Conservation (phyloP, 2,888 invertebrate species). For the Heliconius aoede region DNA sequence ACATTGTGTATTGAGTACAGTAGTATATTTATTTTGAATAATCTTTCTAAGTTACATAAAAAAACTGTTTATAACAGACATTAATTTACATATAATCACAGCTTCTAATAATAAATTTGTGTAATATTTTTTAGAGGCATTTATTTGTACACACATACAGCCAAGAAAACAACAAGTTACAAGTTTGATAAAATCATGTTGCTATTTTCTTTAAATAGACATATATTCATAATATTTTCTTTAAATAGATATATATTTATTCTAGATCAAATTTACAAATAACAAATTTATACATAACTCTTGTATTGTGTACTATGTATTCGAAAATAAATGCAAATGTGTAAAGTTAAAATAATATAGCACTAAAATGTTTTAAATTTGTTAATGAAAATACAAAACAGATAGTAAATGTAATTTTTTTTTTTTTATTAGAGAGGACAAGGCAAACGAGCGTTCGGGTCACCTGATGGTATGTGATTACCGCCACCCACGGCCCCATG, state of each 20-base stretch:
- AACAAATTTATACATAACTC: too few species aligned
- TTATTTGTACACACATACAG: neutral
- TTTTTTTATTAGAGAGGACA: too few species aligned
- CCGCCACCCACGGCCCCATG: too few species aligned
- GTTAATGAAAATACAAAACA: neutral
- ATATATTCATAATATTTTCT: neutral
- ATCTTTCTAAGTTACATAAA: neutral
- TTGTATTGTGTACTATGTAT: too few species aligned
- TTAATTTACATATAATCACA: constrained; percentile 7
- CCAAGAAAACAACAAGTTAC: neutral
- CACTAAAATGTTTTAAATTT: neutral
- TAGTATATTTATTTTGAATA: neutral
- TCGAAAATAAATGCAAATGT: constrained; percentile 8
- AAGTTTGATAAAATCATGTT: neutral
- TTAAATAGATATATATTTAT: too few species aligned
- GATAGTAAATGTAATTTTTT: too few species aligned
- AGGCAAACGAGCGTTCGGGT: too few species aligned
- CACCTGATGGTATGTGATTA: too few species aligned
- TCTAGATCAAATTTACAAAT: neutral
- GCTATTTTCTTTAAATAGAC: constrained; percentile 7
- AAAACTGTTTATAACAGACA: neutral
- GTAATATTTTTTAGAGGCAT: neutral
- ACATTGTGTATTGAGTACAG: neutral
- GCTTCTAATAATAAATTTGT: neutral
- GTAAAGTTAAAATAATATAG: neutral